Percentiles rank a stretch among this genome's conserved stretches.
Conservation (phyloP, 2,797 vertebrate genomes). For the Austrolebias charrua region DNA sequence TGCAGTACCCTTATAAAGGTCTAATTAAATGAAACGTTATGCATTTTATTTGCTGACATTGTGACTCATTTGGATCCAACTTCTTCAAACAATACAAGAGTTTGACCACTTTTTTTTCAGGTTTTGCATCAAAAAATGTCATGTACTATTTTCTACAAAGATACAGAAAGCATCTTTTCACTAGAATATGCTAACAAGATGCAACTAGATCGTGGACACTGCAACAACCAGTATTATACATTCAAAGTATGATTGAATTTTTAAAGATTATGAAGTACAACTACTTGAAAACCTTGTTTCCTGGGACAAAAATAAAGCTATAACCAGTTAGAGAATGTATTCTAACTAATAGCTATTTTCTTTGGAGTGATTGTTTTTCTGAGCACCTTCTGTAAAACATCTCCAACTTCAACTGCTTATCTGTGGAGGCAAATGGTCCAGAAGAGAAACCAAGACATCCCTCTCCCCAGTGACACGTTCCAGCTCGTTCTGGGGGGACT, state of each 20-base stretch:
- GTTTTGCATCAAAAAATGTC: too few species aligned
- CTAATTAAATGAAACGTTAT: constrained; percentile 14
- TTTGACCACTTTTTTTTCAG: too few species aligned
- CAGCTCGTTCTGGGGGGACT: too few species aligned
- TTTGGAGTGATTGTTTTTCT: constrained; percentile 6
- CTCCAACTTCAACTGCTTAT: constrained; percentile 14
- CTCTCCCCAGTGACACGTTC: too few species aligned
- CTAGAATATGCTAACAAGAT: too few species aligned
- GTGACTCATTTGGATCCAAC: neutral
- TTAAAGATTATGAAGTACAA: neutral
- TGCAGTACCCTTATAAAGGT: constrained; percentile 1
- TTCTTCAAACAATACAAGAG: neutral
- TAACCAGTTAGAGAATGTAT: neutral
- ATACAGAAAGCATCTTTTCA: too few species aligned
- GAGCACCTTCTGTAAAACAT: constrained; percentile 17
- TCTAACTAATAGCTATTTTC: neutral
- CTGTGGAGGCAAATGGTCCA: constrained; percentile 1
- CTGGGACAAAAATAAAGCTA: neutral
- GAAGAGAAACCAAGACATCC: too few species aligned
- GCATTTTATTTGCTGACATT: constrained; percentile 35
- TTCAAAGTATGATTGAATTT: too few species aligned
- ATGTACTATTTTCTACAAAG: too few species aligned
- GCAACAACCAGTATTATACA: too few species aligned
- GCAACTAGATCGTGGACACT: too few species aligned
- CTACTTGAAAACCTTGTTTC: neutral